phyloP scores from a whole-genome alignment of 2,113 vertebrate genomes.

The Neodontobutis hainanensis region DNA sequence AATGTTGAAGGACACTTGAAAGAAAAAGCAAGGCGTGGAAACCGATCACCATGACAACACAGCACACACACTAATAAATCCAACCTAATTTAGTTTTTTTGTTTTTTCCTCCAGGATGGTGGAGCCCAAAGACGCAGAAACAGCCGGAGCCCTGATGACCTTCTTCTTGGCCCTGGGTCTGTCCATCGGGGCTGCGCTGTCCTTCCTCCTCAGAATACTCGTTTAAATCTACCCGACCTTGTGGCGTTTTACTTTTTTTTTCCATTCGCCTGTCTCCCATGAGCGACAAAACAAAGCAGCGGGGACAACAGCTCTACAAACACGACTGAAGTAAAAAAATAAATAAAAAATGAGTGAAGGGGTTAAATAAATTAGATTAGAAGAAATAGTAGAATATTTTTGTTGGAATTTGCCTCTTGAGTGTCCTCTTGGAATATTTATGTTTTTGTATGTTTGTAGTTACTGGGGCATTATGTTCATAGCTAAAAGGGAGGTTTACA shows the following conservation, averaged over 20 bases:
- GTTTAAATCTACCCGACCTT: slow-evolving; percentile 60
- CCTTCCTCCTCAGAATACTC: slow-evolving; percentile 80
- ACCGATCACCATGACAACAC: not conserved
- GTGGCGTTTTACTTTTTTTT: not conserved
- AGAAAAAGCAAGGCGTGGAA: not conserved
- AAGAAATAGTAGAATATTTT: not conserved
- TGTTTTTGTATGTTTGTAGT: slow-evolving; percentile 6
- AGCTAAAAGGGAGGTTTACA: not conserved
- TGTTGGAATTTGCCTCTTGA: too few species aligned
- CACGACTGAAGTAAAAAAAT: not conserved
- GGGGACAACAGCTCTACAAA: not conserved
- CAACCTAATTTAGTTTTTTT: not conserved
- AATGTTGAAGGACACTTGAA: not conserved
- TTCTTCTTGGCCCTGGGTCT: slow-evolving; percentile 88
- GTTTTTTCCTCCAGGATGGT: slow-evolving; percentile 75
- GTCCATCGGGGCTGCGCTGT: slow-evolving; percentile 82
- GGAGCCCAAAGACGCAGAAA: slow-evolving; percentile 81
- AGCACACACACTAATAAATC: too few species aligned
- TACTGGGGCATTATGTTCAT: not conserved
- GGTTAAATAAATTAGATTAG: not conserved
- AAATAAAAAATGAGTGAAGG: not conserved
- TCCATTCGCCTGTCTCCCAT: not conserved
- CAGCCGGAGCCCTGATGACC: slow-evolving; percentile 87
- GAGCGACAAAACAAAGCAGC: not conserved
- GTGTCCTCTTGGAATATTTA: too few species aligned